phyloP scores from a whole-genome alignment of 2,797 vertebrate species.

The Chromobotia macracanthus region DNA sequence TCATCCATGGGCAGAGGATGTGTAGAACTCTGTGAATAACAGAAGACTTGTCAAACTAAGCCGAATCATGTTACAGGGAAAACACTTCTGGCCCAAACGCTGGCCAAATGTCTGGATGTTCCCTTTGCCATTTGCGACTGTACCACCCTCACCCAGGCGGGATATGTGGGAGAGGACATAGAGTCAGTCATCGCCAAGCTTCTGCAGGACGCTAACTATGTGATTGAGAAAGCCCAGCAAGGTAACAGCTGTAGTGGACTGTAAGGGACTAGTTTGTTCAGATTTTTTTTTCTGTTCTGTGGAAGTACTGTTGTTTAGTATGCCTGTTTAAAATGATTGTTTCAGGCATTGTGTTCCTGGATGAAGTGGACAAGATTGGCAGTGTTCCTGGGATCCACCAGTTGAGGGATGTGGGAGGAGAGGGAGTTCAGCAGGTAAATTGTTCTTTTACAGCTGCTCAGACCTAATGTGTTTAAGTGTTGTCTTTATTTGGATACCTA shows the following conservation, averaged over 20 bases:
- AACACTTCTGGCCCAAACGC: conserved; percentile 87
- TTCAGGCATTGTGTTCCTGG: conserved; percentile 97
- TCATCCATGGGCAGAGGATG: neutral
- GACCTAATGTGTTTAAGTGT: too few species aligned
- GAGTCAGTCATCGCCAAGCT: conserved; percentile 89
- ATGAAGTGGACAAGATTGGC: conserved; percentile 99
- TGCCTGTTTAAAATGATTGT: neutral
- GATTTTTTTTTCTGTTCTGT: neutral
- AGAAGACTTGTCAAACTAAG: neutral
- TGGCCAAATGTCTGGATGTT: conserved; percentile 88
- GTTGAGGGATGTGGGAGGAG: conserved; percentile 95
- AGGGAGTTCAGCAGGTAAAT: conserved; percentile 95
- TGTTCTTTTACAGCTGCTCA: too few species aligned
- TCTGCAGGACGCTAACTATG: conserved; percentile 89
- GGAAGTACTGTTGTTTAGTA: neutral
- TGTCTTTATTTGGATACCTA: too few species aligned
- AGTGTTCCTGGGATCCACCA: conserved; percentile 99
- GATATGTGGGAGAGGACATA: conserved; percentile 89
- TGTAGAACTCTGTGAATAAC: neutral
- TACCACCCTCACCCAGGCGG: conserved; percentile 88
- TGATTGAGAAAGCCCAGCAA: conserved; percentile 89
- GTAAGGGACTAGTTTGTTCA: neutral
- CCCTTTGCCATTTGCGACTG: conserved; percentile 91
- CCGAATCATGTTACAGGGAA: conserved; percentile 75
- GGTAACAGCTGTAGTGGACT: conserved; percentile 65